These are phyloP conservation scores for Heliconius erato DNA, from an alignment of 2,888 invertebrate genomes.

Conservation along the genomic window DNA sequence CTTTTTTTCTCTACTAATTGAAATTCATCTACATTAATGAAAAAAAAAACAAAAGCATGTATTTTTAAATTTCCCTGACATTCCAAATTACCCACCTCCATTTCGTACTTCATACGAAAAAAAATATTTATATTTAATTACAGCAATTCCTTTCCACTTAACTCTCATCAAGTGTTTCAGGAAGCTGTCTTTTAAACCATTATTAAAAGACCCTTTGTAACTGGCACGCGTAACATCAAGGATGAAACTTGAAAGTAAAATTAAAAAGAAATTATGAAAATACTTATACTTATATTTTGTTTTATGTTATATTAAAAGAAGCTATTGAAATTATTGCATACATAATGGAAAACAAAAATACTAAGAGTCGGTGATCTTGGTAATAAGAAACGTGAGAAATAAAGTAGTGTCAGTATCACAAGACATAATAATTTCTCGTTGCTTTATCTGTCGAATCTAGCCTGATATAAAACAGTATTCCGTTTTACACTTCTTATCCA, in stretches of 20 bases:
- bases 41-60: too few relatives aligned
- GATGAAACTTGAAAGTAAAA: background rate
- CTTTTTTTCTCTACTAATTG: too few relatives aligned
- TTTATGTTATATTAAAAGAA: background rate
- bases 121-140: background rate
- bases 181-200: slow-evolving; percentile 18
- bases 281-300: background rate
- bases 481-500: too few relatives aligned
- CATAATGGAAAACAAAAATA: too few relatives aligned
- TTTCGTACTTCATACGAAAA: background rate
- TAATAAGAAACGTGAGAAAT: background rate
- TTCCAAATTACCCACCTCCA: background rate
- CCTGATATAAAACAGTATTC: too few relatives aligned
- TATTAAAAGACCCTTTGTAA: slow-evolving; percentile 22
- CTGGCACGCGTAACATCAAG: slow-evolving; percentile 21
- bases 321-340: too few relatives aligned
- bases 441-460: background rate
- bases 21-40: too few relatives aligned
- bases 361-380: background rate
- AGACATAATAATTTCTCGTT: background rate
- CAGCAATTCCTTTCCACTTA: slow-evolving; percentile 20
- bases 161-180: slow-evolving; percentile 8
- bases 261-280: slow-evolving; percentile 1
- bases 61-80: background rate
- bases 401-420: background rate